These are phyloP conservation scores for Mormyrus iriodes DNA, from an alignment of 2,113 vertebrate genomes.

Conservation along the genomic window DNA sequence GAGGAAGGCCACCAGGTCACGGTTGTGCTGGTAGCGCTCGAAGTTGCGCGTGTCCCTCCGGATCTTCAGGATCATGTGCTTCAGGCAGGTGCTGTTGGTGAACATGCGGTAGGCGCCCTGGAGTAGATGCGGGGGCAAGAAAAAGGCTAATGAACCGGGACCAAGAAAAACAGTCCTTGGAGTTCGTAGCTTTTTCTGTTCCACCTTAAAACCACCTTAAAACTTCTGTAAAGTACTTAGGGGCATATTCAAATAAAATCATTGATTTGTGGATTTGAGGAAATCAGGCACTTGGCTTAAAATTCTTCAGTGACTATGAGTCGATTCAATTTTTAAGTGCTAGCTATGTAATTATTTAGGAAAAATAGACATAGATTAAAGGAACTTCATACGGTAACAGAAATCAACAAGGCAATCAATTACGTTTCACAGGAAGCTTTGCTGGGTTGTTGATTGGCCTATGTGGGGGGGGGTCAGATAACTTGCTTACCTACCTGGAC, in stretches of 20 bases:
- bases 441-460: background rate
- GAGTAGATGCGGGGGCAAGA: background rate
- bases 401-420: background rate
- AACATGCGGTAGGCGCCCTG: constrained; percentile 94
- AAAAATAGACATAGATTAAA: background rate
- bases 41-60: constrained; percentile 91
- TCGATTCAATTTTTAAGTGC: background rate
- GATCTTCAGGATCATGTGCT: constrained; percentile 98
- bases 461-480: background rate
- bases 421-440: background rate
- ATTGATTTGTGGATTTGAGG: background rate
- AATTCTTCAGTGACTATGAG: background rate
- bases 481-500: background rate
- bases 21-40: constrained; percentile 95
- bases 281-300: background rate
- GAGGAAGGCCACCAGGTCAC: constrained; percentile 94
- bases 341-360: background rate
- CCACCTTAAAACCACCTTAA: background rate
- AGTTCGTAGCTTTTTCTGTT: background rate
- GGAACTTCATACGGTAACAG: background rate
- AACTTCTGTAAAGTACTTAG: background rate
- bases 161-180: background rate
- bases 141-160: background rate
- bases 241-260: background rate
- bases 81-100: constrained; percentile 93